phyloP scores from a whole-genome alignment of 2,888 invertebrate species.

The Tubulanus polymorphus region DNA sequence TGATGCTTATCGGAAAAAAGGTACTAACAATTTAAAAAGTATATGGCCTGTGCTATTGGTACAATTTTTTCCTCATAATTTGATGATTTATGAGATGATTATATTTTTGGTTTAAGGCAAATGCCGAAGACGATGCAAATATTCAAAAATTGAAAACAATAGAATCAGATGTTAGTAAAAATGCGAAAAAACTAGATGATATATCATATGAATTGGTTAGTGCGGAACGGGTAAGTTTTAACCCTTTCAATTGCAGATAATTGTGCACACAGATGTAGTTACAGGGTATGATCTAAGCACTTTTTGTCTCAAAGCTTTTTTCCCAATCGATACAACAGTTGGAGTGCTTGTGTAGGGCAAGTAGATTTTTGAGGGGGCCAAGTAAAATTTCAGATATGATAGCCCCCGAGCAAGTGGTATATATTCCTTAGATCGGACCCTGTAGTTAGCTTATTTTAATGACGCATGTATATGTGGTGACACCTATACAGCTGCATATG shows the following conservation, averaged over 20 bases:
- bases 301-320: conserved; percentile 17
- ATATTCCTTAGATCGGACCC: too few species aligned
- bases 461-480: too few species aligned
- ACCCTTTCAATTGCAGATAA: too few species aligned
- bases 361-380: too few species aligned
- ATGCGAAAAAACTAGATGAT: conserved; percentile 24
- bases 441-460: too few species aligned
- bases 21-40: conserved; percentile 13
- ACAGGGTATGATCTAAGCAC: background rate
- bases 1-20: conserved; percentile 35
- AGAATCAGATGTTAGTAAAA: conserved; percentile 21
- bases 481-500: too few species aligned
- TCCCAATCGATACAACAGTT: too few species aligned
- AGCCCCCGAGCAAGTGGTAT: too few species aligned
- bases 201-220: conserved; percentile 29
- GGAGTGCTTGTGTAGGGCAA: too few species aligned
- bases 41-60: background rate
- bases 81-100: background rate
- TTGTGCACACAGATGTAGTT: background rate
- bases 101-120: conserved; percentile 21
- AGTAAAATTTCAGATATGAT: too few species aligned
- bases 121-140: conserved; percentile 23
- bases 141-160: conserved; percentile 20
- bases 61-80: background rate
- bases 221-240: conserved; percentile 26